Percentiles rank a stretch among this genome's conserved stretches.
Evolutionary conservation across 2,888 invertebrate genomes (phyloP).

Genomic region (Tinea semifulvella): DNA sequence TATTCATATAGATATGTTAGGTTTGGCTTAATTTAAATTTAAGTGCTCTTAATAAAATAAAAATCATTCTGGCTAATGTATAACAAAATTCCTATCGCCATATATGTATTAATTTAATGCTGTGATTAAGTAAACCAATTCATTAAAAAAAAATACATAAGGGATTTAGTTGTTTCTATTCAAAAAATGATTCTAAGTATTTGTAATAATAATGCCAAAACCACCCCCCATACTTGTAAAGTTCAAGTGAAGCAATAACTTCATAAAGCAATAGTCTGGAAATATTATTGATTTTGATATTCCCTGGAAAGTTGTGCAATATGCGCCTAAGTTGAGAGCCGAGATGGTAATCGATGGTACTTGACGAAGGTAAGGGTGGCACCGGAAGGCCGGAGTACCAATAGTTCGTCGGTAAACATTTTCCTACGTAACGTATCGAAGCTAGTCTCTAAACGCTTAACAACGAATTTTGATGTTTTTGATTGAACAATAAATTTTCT

Average conservation of each 20-base stretch:
- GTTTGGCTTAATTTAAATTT: too few relatives aligned
- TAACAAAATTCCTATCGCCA: too few relatives aligned
- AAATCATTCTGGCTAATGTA: too few relatives aligned
- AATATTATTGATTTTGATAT: constrained; percentile 40
- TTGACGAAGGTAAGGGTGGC: constrained; percentile 37
- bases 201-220: too few relatives aligned
- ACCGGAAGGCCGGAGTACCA: constrained; percentile 42
- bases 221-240: too few relatives aligned
- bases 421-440: constrained; percentile 47
- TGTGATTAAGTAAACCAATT: too few relatives aligned
- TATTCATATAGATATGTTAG: too few relatives aligned
- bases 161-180: too few relatives aligned
- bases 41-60: too few relatives aligned
- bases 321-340: constrained; percentile 36
- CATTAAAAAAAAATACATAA: too few relatives aligned
- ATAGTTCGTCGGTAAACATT: constrained; percentile 44
- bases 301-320: constrained; percentile 45
- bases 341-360: constrained; percentile 54
- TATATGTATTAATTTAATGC: too few relatives aligned
- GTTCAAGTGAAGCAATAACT: constrained; percentile 15
- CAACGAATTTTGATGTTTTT: constrained; percentile 34
- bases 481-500: constrained; percentile 26
- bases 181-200: too few relatives aligned
- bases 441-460: constrained; percentile 30
- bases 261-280: constrained; percentile 31